Evolutionary conservation across 1,140 invertebrate genomes (phyloP).

Genomic region (Cotesia vestalis): DNA sequence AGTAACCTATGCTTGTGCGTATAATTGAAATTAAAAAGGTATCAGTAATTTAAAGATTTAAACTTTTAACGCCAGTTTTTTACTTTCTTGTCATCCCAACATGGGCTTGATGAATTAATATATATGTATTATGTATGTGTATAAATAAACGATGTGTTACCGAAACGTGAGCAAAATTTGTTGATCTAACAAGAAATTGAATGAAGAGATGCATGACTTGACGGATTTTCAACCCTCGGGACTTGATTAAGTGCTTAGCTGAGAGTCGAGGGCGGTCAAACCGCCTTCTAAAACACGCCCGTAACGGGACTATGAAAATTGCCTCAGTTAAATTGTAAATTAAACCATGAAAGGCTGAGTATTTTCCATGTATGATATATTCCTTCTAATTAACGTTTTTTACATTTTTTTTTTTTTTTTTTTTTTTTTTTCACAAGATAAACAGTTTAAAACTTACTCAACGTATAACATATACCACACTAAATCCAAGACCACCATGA

Average conservation of each 20-base stretch:
- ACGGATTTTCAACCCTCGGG: conserved; percentile 25
- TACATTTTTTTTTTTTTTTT: conserved; percentile 15
- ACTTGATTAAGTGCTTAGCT: conserved; percentile 7
- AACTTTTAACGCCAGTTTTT: conserved; percentile 16
- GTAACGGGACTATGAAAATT: conserved; percentile 15
- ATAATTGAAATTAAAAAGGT: too few species aligned
- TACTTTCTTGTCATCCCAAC: background rate
- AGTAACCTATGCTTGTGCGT: background rate
- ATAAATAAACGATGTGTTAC: conserved; percentile 8
- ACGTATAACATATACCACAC: conserved; percentile 1
- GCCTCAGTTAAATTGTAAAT: conserved; percentile 18
- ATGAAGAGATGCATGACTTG: conserved; percentile 16
- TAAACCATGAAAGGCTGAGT: background rate
- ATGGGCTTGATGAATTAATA: background rate
- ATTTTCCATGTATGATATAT: background rate
- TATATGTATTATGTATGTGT: too few species aligned
- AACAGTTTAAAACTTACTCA: conserved; percentile 7
- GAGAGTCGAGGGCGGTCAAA: conserved; percentile 10
- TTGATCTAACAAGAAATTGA: conserved; percentile 13
- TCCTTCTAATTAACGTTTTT: background rate
- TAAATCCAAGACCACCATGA: conserved; percentile 46
- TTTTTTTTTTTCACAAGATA: conserved; percentile 34
- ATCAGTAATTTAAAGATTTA: too few species aligned
- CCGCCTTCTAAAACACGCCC: background rate
- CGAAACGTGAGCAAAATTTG: conserved; percentile 24